Evolutionary conservation across 2,888 invertebrate species (phyloP), one percentile per base, ranked within the genome.

Genomic region (Cybosia mesomella): DNA sequence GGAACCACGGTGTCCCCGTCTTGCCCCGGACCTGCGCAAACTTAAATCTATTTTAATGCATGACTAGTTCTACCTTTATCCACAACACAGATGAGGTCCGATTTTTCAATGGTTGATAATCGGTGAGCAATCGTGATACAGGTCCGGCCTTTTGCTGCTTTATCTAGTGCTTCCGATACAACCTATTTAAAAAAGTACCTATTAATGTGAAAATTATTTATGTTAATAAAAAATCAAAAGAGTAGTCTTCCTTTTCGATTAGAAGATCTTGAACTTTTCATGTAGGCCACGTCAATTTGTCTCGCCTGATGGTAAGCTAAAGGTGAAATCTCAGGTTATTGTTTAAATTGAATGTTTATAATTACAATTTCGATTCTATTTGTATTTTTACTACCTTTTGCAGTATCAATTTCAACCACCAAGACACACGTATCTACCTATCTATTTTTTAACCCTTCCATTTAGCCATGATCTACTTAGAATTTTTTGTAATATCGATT

Each of bases 121-220:
- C 98, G 96, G 92, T 98, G 98, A 10, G 98, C 98, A 79, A 98
- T 98, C 1, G 98, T 97, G 34, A 98, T 96, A 82, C 98, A 98
- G 0, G 98, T 98, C 61, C 98, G 95, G 0, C 97, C 97, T 75
- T 96, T 96, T 66, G 97, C 96, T 0, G 98, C 98, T 82, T 96
- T 96, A 83, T 98, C 98, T 70, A 98, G 89, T 0, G 98, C 98
- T 83, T 97, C 97, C 80, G 98, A 97, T 0, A 98, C 98, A 24
- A 97, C 94, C 97, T 95, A 87, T 0, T 82, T 28, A 28, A 54
- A 64, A 57, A 5, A 61, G 5, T 55, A 13, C 5, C 22, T 60
- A 7, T 13, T 39, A 43, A 36, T 60, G 2, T 28, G 22, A 18
- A 24, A 18, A 10, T 36, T 22, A 13, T 11, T 1, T 21, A n/a